Base-by-base conservation (phyloP, 2,113 vertebrate genomes). In the Damaliscus lunatus region DNA sequence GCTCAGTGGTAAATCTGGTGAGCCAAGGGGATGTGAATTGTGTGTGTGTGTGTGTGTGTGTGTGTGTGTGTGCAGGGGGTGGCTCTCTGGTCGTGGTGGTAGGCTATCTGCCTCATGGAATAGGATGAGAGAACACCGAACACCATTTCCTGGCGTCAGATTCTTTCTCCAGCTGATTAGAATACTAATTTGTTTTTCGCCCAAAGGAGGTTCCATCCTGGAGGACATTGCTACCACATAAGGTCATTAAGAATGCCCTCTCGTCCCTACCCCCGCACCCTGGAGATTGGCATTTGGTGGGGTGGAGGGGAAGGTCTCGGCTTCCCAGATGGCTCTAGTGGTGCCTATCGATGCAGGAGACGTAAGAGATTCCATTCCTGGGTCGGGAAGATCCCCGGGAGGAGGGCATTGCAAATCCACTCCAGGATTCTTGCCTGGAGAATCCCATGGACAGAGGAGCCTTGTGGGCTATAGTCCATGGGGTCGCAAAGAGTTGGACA, bases 1-100 rank as follows among this genome's bases (percentile, higher is more conserved):
- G 29, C 11, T 13, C 6, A 95, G 33, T 43, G 71, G 93, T 89
- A 87, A 97, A 98, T 90, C 97, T 95, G 91, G 97, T 90, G 98
- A 96, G 93, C 4, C 84, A 5, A 96, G 60, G 0, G 81, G 8
- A 8, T 52, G 94, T 95, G 93, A 86, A 97, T 36, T 53, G 80
- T 50, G 55, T 50, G 40, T 78, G 27, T 78, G 40, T 78, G 27
- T 78, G 74, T 17, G 43, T 15, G 80, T 50, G 55, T 50, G 40
- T 78, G 27, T 78, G 40, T 78, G 27, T 78, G 74, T 17, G 43
- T 15, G 67, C 67, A 40, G 67, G 10, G n/a, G 67, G 19, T 71
- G n/a, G 67, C 67, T 71, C 67, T 71, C 36, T 40, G 67, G 67
- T 36, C 19, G 10, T 71, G 67, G n/a, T 40, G 10, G 67, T 71